These are phyloP conservation scores for Halesus radiatus DNA, from an alignment of 1,140 invertebrate species.

Conservation along the genomic window DNA sequence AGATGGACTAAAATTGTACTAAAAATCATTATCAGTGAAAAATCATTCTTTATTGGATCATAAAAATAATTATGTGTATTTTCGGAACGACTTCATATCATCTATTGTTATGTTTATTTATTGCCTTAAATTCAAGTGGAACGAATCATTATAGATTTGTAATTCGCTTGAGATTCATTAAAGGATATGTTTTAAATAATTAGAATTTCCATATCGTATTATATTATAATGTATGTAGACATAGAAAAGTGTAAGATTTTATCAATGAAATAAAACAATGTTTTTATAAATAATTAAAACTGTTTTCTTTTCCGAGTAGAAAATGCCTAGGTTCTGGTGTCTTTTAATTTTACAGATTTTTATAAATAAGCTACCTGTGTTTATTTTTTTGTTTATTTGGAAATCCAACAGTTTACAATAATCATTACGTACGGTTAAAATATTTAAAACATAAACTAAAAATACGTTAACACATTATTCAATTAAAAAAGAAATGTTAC, in stretches of 20 bases:
- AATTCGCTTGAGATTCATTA: background rate
- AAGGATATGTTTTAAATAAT: background rate
- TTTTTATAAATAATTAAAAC: conserved; percentile 25
- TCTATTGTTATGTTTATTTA: conserved; percentile 20
- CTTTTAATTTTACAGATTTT: too few species aligned
- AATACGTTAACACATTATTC: too few species aligned
- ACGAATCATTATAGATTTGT: background rate
- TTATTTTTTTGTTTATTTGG: too few species aligned
- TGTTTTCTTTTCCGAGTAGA: background rate
- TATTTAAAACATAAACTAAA: too few species aligned
- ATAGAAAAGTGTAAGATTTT: conserved; percentile 42
- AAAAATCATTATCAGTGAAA: conserved; percentile 2
- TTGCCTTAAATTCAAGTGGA: conserved; percentile 14
- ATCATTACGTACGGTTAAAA: too few species aligned
- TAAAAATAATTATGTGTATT: conserved; percentile 12
- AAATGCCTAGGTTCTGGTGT: too few species aligned
- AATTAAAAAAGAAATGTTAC: too few species aligned
- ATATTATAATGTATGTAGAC: conserved; percentile 5
- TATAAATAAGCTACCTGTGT: too few species aligned
- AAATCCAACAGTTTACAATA: too few species aligned
- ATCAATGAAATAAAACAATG: conserved; percentile 36
- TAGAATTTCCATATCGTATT: conserved; percentile 32
- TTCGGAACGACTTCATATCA: conserved; percentile 26
- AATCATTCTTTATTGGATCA: background rate
- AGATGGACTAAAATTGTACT: background rate